These are phyloP conservation scores for Nothura maculosa DNA, from an alignment of 2,797 vertebrate genomes.

Conservation along the genomic window DNA sequence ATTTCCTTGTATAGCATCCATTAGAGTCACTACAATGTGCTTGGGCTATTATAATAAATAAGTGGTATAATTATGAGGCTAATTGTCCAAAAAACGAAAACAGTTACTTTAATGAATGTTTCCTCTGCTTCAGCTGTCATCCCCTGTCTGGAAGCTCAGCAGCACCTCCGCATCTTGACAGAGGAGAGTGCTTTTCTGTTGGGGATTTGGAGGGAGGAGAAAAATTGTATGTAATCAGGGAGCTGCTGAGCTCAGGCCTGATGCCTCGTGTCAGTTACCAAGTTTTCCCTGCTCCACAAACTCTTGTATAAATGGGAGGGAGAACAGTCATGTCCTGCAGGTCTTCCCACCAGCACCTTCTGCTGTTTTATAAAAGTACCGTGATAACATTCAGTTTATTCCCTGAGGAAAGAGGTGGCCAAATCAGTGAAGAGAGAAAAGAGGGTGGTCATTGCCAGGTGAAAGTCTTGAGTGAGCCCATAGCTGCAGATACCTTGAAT, in stretches of 20 bases:
- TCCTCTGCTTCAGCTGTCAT: neutral
- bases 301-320: neutral
- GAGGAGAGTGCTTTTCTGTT: neutral
- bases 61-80: neutral
- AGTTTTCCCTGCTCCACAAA: neutral
- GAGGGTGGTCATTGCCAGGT: neutral
- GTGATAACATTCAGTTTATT: neutral
- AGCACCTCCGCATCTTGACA: neutral
- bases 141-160: neutral
- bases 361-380: neutral
- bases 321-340: neutral
- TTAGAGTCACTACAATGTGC: slow-evolving; percentile 6
- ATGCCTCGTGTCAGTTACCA: neutral
- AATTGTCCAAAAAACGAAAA: slow-evolving; percentile 44
- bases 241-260: neutral
- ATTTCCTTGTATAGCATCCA: slow-evolving; percentile 41
- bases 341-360: neutral
- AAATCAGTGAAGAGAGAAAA: neutral
- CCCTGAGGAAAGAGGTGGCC: neutral
- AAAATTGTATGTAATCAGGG: neutral
- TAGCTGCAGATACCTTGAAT: neutral
- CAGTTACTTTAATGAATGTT: slow-evolving; percentile 19
- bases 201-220: neutral
- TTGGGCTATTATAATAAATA: slow-evolving; percentile 58
- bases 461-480: neutral